These are phyloP conservation scores for Callimorpha dominula DNA, from an alignment of 2,888 invertebrate genomes.

Conservation along the genomic window DNA sequence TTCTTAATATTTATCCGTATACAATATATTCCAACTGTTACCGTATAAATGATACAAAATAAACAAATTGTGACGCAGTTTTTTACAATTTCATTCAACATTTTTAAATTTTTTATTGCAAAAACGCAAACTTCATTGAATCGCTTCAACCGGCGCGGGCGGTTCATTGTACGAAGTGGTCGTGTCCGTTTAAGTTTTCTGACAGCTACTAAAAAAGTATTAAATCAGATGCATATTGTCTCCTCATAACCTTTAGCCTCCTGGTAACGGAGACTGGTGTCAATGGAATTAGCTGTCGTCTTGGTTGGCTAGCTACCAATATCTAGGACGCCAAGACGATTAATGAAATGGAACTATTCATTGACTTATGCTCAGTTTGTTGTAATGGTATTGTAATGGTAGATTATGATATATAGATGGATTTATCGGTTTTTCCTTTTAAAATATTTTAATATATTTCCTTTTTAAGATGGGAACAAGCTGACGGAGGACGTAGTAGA, in stretches of 20 bases:
- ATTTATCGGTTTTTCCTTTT: too few relatives aligned
- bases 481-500: too few relatives aligned
- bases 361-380: too few relatives aligned
- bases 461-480: too few relatives aligned
- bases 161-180: constrained; percentile 34
- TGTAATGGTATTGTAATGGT: too few relatives aligned
- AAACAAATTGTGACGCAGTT: background rate
- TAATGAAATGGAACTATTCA: background rate
- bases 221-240: constrained; percentile 43
- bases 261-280: constrained; percentile 41
- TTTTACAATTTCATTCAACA: too few relatives aligned
- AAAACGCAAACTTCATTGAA: background rate
- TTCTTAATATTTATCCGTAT: too few relatives aligned
- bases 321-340: background rate
- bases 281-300: constrained; percentile 23
- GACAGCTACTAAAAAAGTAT: constrained; percentile 39
- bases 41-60: background rate
- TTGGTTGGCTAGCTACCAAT: background rate
- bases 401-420: too few relatives aligned
- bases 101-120: background rate
- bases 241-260: constrained; percentile 46
- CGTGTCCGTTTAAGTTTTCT: constrained; percentile 14
- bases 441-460: too few relatives aligned
- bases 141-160: background rate
- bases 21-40: background rate